These are phyloP conservation scores for Notoglanidium macrostoma DNA, from an alignment of 2,797 vertebrate species.

Conservation along the genomic window DNA sequence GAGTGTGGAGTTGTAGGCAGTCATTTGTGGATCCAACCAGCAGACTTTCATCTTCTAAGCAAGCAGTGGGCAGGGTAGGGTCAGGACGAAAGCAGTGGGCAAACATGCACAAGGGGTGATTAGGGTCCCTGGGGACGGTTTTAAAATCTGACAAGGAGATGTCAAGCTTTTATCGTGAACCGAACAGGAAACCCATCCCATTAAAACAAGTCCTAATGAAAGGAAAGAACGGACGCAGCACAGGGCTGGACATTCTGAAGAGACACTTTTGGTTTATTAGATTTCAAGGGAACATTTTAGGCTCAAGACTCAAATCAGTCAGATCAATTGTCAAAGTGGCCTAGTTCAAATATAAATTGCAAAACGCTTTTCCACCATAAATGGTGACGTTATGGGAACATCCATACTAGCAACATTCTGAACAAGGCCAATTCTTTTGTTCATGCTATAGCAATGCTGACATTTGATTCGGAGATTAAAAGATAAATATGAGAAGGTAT, in stretches of 20 bases:
- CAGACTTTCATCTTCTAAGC: not conserved
- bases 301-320: not conserved
- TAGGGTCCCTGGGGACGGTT: constrained; percentile 46
- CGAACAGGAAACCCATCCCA: constrained; percentile 63
- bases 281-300: constrained; percentile 21
- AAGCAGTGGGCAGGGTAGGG: not conserved
- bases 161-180: constrained; percentile 46
- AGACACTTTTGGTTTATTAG: constrained; percentile 30
- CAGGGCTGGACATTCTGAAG: constrained; percentile 30
- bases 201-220: constrained; percentile 53
- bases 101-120: constrained; percentile 47
- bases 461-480: not conserved
- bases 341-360: not conserved
- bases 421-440: not conserved
- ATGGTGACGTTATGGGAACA: not conserved
- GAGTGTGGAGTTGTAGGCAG: not conserved
- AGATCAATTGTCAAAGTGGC: not conserved
- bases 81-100: constrained; percentile 11
- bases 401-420: not conserved
- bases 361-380: not conserved
- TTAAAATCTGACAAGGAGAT: constrained; percentile 56
- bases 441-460: not conserved
- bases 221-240: constrained; percentile 25
- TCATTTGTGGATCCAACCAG: not conserved
- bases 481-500: not conserved